Evolutionary conservation across 92 coral and sea anemone species (phyloP).

Genomic region (Umimayanthus kanabou): DNA sequence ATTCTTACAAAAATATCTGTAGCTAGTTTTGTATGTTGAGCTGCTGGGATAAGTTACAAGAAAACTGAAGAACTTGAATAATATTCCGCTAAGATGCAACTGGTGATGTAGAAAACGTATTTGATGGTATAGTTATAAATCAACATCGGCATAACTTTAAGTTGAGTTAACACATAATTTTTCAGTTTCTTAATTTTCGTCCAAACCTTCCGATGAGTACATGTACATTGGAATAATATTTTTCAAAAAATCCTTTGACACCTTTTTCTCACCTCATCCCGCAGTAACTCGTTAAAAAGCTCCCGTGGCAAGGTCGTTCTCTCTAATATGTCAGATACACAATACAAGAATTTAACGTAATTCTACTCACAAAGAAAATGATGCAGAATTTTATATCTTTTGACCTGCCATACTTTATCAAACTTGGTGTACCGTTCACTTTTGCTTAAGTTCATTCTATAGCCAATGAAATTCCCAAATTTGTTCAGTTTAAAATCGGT

Average conservation of each 20-base stretch:
- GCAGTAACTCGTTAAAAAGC: not conserved
- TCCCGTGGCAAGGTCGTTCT: not conserved
- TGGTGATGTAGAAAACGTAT: too few relatives aligned
- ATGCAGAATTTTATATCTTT: not conserved
- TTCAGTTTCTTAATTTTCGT: not conserved
- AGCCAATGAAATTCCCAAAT: conserved; percentile 15
- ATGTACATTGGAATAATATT: not conserved
- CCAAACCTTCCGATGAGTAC: not conserved
- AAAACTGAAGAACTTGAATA: not conserved
- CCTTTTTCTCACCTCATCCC: not conserved
- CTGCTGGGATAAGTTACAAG: too few relatives aligned
- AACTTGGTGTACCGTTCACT: conserved; percentile 6
- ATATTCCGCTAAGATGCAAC: not conserved
- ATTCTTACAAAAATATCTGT: too few relatives aligned
- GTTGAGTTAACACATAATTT: not conserved
- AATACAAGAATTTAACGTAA: not conserved
- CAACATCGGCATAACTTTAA: not conserved
- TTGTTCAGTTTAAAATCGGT: not conserved
- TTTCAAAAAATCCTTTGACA: not conserved
- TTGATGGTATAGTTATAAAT: too few relatives aligned
- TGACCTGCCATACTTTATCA: not conserved
- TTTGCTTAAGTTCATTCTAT: not conserved
- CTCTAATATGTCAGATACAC: not conserved
- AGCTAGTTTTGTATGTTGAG: too few relatives aligned
- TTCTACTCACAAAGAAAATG: not conserved